Conservation (phyloP, 2,888 invertebrate species). For the Pasiphila rectangulata region DNA sequence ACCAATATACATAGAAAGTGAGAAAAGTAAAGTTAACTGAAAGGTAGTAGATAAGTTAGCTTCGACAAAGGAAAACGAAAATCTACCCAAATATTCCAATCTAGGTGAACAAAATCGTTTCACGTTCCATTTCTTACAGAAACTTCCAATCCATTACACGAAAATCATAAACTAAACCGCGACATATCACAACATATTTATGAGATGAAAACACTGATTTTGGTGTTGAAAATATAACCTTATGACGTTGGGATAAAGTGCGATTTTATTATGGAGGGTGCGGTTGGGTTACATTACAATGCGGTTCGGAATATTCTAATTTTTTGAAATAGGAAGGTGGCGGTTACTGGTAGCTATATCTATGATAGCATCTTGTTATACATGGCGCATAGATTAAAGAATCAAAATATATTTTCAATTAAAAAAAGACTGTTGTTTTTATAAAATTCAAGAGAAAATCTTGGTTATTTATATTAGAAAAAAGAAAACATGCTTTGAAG, state of each 20-base stretch:
- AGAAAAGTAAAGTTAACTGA: neutral
- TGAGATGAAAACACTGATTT: conserved; percentile 37
- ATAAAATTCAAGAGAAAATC: too few species aligned
- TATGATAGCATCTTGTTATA: too few species aligned
- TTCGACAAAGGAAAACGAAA: conserved; percentile 4
- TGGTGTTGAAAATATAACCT: conserved; percentile 13
- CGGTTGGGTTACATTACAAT: conserved; percentile 1
- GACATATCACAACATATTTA: conserved; percentile 56
- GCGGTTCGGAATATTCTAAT: conserved; percentile 5
- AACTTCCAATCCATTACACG: conserved; percentile 49
- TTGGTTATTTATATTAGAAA: too few species aligned
- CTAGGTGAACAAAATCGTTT: conserved; percentile 21
- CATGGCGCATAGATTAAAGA: too few species aligned
- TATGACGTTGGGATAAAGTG: conserved; percentile 16
- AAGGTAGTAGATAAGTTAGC: neutral
- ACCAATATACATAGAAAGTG: neutral
- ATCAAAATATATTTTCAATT: too few species aligned
- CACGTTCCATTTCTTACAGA: conserved; percentile 22
- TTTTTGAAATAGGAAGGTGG: conserved; percentile 3
- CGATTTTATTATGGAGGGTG: neutral
- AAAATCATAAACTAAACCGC: conserved; percentile 51
- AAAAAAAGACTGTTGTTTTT: too few species aligned
- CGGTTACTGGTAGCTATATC: neutral
- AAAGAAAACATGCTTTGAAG: too few species aligned
- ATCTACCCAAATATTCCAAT: conserved; percentile 6